phyloP scores from a whole-genome alignment of 2,888 invertebrate species.

The Scotopteryx bipunctaria region DNA sequence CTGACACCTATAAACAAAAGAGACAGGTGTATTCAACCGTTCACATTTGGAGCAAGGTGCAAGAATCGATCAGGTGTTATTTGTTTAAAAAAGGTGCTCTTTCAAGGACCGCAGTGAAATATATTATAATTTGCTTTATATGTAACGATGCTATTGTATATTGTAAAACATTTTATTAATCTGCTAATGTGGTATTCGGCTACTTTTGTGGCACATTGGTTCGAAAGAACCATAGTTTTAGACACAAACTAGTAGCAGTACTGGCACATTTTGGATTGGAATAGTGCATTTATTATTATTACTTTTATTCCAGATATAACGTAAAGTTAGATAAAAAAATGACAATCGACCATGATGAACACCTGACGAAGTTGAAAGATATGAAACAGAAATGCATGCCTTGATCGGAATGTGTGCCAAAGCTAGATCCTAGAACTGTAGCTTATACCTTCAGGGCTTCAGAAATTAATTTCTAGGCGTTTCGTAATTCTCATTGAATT shows the following conservation, averaged over 20 bases:
- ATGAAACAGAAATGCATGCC: background rate
- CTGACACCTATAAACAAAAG: constrained; percentile 46
- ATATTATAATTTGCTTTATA: constrained; percentile 50
- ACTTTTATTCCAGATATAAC: too few relatives aligned
- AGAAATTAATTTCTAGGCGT: constrained; percentile 1
- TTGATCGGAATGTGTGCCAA: background rate
- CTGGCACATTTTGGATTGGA: too few relatives aligned
- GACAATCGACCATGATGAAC: too few relatives aligned
- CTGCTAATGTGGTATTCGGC: background rate
- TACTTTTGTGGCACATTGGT: background rate
- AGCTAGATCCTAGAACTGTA: background rate
- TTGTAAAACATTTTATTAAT: constrained; percentile 11
- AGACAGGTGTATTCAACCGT: constrained; percentile 54
- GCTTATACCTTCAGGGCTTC: background rate
- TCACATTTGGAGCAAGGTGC: constrained; percentile 75
- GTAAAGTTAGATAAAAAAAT: too few relatives aligned
- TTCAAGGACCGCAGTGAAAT: constrained; percentile 61
- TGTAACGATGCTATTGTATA: constrained; percentile 18
- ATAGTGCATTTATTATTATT: too few relatives aligned
- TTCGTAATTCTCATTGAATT: constrained; percentile 3
- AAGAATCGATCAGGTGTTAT: constrained; percentile 77
- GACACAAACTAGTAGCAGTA: too few relatives aligned
- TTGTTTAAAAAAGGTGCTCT: constrained; percentile 78
- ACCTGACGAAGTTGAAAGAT: too few relatives aligned
- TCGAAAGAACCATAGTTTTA: background rate